Base-by-base conservation (phyloP, 2,113 vertebrate genomes). In the Promerops cafer region DNA sequence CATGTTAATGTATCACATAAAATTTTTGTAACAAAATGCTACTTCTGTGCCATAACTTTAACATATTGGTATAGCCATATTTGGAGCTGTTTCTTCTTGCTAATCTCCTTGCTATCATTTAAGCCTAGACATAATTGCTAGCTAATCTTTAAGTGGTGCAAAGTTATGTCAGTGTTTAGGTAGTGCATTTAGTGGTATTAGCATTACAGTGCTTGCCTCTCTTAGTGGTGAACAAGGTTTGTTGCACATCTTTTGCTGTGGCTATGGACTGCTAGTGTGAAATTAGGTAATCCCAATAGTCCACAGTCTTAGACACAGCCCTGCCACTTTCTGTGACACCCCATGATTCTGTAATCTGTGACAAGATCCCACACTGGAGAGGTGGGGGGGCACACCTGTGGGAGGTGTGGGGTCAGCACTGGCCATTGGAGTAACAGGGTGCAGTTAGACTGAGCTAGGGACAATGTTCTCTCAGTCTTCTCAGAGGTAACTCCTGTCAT, bases 241-340 rank as follows among this genome's bases (percentile, higher is more conserved):
- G 23, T 42, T 82, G 39, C 23, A 7, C 10, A 17, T 59, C 8
- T 17, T 18, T 6, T 69, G 20, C n/a, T 82, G 33, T 71, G 74
- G 54, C 57, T 52, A 6, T 52, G 39, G 33, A 33, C 16, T 79
- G 21, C 44, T 56, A 1, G 10, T 54, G 30, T 57, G 39, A 70
- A 59, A n/a, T 56, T 15, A 13, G 40, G 44, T 82, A 76, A 52
- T 39, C 35, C 27, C 0, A 0, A 0, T 10, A 24, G 30, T 57
- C 50, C 31, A 13, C 11, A 31, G 53, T 15, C 19, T 61, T 52
- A 40, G 27, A 24, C 40, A 19, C 8, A 47, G 85, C 33, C 39
- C 19, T 82, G 30, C 23, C 10, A 2, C 57, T 60, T 75, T 19
- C 8, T 30, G 20, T 59, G 47, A 33, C 28, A 16, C 8, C 10